Evolutionary conservation across 1,140 invertebrate genomes (phyloP).

Genomic region (Medauroidea extradentata): DNA sequence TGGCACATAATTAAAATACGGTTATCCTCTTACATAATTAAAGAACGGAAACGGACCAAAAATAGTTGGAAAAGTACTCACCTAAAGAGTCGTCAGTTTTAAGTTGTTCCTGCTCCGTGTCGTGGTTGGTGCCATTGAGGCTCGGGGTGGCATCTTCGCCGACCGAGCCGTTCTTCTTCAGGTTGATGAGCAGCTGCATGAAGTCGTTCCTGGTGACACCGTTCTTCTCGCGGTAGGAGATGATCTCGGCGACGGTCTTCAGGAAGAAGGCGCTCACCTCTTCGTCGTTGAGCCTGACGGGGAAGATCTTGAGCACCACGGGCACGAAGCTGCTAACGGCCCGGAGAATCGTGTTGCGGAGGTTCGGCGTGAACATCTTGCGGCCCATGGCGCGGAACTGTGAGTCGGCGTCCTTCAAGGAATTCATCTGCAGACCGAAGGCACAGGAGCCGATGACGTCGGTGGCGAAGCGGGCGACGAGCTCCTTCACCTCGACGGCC

Average conservation of each 20-base stretch:
- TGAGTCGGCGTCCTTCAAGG: conserved; percentile 48
- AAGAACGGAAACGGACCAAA: no score
- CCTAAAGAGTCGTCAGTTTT: no score
- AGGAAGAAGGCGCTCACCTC: conserved; percentile 26
- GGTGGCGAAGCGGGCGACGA: conserved; percentile 55
- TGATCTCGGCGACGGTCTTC: conserved; percentile 17
- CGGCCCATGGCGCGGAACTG: conserved; percentile 44
- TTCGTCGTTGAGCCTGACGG: neutral
- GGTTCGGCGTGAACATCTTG: conserved; percentile 1
- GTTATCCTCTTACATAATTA: no score
- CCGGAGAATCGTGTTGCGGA: neutral
- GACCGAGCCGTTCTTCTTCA: conserved; percentile 10
- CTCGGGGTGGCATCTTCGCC: no score
- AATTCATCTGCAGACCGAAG: conserved; percentile 57
- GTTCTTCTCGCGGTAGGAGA: conserved; percentile 27
- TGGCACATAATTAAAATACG: no score
- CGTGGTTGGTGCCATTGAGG: no score
- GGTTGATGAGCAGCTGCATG: conserved; percentile 9
- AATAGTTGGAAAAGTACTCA: no score
- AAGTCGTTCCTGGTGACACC: conserved; percentile 29
- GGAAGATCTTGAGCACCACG: neutral
- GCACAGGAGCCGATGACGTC: conserved; percentile 59
- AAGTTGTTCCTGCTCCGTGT: no score
- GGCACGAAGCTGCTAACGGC: neutral
- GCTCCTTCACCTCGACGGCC: conserved; percentile 49